Evolutionary conservation across 2,113 vertebrate genomes (phyloP).

Genomic region (Hemichromis elongatus): DNA sequence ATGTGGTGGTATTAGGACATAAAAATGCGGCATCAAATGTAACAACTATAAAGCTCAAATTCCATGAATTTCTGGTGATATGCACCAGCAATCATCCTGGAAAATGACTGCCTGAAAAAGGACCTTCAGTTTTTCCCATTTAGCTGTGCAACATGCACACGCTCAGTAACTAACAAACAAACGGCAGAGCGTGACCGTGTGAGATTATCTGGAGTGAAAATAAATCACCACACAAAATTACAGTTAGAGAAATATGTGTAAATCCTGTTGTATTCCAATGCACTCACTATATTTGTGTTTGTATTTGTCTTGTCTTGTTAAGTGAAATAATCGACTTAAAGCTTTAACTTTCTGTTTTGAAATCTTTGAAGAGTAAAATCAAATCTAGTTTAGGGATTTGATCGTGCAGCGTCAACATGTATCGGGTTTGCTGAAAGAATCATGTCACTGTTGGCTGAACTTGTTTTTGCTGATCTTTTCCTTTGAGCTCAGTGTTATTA

Average conservation of each 20-base stretch:
- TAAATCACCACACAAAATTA: not conserved
- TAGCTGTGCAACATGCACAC: not conserved
- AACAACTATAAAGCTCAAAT: not conserved
- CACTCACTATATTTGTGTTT: not conserved
- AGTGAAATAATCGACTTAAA: not conserved
- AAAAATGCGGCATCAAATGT: not conserved
- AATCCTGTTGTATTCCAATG: not conserved
- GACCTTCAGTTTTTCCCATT: not conserved
- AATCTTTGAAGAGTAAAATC: not conserved
- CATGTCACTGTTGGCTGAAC: not conserved
- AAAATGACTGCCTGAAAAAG: not conserved
- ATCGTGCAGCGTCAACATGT: not conserved
- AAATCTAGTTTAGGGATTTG: not conserved
- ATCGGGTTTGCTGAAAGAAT: not conserved
- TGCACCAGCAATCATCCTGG: not conserved
- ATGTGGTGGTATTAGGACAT: not conserved
- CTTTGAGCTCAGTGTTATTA: not conserved
- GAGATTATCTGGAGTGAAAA: not conserved
- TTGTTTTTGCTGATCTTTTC: not conserved
- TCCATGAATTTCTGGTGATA: not conserved
- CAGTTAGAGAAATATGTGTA: not conserved
- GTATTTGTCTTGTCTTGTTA: not conserved
- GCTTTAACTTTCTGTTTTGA: not conserved
- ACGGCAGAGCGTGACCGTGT: not conserved
- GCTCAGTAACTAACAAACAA: not conserved